phyloP scores from a whole-genome alignment of 2,888 invertebrate species.

The Cephus pygmeus region DNA sequence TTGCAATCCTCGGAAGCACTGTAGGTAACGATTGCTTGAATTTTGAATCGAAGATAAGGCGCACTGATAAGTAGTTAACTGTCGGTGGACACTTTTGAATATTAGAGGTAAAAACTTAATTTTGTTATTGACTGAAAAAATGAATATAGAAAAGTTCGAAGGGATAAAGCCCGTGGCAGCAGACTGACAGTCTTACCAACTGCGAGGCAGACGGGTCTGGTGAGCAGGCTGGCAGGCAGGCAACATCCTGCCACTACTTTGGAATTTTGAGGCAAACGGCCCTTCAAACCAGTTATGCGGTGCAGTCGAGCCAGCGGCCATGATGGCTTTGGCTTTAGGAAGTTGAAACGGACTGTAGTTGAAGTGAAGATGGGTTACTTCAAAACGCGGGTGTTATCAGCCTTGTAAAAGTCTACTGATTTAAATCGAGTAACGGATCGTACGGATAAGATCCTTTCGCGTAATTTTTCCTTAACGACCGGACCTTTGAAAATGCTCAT shows the following conservation, averaged over 20 bases:
- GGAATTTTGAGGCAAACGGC: conserved; percentile 50
- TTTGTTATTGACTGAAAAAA: neutral
- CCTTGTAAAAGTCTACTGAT: neutral
- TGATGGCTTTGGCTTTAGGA: neutral
- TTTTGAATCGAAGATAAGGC: neutral
- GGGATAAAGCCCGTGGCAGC: conserved; percentile 24
- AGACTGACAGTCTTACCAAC: conserved; percentile 19
- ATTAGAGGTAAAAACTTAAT: neutral
- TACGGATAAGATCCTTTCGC: neutral
- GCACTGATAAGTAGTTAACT: neutral
- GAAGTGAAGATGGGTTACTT: neutral
- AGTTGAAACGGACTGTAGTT: neutral
- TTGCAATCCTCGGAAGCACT: neutral
- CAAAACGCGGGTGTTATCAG: neutral
- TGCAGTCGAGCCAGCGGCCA: conserved; percentile 8
- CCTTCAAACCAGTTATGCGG: conserved; percentile 38
- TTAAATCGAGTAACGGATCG: neutral
- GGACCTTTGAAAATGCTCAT: neutral
- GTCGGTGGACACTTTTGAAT: neutral
- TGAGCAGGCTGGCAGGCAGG: conserved; percentile 20
- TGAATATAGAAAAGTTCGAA: neutral
- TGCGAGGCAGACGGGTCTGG: neutral
- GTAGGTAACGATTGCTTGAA: neutral
- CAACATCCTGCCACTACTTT: conserved; percentile 49
- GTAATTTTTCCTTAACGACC: neutral